A percentile compares a stretch with the other conserved stretches of the same genome.
phyloP scores from a whole-genome alignment of 2,113 vertebrate species.

The Meleagris gallopavo region DNA sequence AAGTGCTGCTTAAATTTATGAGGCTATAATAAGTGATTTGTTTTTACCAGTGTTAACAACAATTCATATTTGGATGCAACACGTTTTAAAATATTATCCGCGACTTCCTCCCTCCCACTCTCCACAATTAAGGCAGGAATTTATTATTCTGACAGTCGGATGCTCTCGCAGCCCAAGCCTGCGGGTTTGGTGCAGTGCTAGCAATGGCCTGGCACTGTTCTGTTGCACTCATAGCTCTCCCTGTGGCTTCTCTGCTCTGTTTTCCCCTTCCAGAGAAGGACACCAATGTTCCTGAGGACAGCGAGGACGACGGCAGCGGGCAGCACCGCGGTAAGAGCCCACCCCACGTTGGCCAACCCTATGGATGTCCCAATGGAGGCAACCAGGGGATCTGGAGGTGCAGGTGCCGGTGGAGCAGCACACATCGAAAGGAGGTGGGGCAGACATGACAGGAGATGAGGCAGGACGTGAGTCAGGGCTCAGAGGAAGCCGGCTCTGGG shows the following conservation, averaged over 20 bases:
- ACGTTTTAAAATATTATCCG: constrained; percentile 53
- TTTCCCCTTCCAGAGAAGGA: constrained; percentile 71
- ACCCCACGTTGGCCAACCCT: neutral
- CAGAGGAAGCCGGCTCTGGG: neutral
- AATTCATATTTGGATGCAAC: constrained; percentile 26
- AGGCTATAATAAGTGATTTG: constrained; percentile 37
- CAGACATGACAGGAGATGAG: neutral
- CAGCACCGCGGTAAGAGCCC: constrained; percentile 30
- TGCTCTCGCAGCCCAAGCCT: accelerated
- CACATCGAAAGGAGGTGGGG: neutral
- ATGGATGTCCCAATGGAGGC: accelerated
- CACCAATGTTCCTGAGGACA: neutral
- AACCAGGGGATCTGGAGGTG: accelerated
- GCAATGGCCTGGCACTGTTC: neutral
- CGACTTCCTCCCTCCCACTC: constrained; percentile 35
- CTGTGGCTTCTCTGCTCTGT: neutral
- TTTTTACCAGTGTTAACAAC: neutral
- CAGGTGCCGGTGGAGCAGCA: neutral
- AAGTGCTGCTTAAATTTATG: neutral
- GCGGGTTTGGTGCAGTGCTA: neutral
- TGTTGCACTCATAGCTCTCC: accelerated
- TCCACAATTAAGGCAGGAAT: neutral
- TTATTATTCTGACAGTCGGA: neutral
- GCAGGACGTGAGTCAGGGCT: neutral
- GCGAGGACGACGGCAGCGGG: neutral